Evolutionary conservation across 2,888 invertebrate species (phyloP), one percentile per base, ranked within the genome.

Genomic region (Arctia plantaginis): DNA sequence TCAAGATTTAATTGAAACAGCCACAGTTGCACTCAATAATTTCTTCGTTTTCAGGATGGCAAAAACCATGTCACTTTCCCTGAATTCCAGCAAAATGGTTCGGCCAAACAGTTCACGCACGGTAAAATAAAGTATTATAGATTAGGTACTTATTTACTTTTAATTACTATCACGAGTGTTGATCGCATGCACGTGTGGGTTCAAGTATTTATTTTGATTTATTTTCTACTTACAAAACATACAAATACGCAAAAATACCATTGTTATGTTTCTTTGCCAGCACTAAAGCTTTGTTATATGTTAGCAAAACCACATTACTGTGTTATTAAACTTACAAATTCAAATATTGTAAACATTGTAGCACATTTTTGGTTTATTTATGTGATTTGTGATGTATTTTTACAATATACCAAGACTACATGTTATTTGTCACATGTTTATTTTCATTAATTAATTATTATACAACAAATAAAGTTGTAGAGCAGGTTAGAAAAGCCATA

Each of bases 31-130:
- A 51, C 23, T 65, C 20, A 35, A 41, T 39, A 15, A 10, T 39
- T 20, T 15, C 0, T 27, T 79, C 81, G 75, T 73, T 96, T 96
- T 78, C 95, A 98, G 97, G 98, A 98, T 92, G 98, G 98, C 87
- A 98, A 98, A 96, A 98, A 98, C 93, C 98, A 98, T 95, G 98
- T 98, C 86, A 98, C 98, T 93, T 98, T 98, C 96, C 98, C 98
- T 69, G 98, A 98, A 96, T 98, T 98, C 93, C 98, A 98, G 94
- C 98, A 98, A 95, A 98, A 98, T 89, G 98, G 98, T 91, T 97
- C 98, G 89, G 98, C 98, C 77, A 98, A 98, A 96, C 98, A 98
- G 93, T 97, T 98, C 96, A 97, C 98, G 92, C 97, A 98, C 96
- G 98, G 98, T 98, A 97, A 97, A 97, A 96, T 96, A 96, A 96